Evolutionary conservation across 2,113 vertebrate species (phyloP).

Genomic region (Galbula dea): DNA sequence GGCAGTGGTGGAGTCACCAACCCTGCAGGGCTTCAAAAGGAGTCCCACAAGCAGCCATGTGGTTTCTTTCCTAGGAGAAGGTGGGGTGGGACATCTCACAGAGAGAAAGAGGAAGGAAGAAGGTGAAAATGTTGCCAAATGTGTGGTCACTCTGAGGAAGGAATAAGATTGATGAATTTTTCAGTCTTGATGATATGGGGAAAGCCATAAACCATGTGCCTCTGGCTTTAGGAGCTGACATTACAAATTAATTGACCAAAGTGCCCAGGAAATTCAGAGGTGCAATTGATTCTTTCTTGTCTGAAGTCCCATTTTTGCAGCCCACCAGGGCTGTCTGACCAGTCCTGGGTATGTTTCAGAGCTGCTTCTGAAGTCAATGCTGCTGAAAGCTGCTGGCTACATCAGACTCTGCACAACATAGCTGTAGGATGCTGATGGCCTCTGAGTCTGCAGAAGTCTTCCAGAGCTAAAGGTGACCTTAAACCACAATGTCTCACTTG

Average conservation of each 20-base stretch:
- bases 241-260: rapidly evolving
- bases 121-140: neutral
- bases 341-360: neutral
- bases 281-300: neutral
- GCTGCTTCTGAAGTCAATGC: neutral
- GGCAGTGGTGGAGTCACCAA: too few species aligned
- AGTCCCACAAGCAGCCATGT: rapidly evolving
- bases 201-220: neutral
- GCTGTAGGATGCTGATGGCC: neutral
- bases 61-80: neutral
- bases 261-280: neutral
- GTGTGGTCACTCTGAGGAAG: constrained; percentile 33
- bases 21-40: neutral
- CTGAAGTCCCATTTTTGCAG: neutral
- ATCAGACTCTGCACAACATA: neutral
- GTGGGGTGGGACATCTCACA: too few species aligned
- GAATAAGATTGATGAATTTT: neutral
- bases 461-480: neutral
- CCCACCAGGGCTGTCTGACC: neutral
- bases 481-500: neutral
- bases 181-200: neutral
- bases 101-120: constrained; percentile 23
- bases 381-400: neutral
- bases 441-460: neutral
- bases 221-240: neutral